These are phyloP conservation scores for Oophaga pumilio DNA, from an alignment of 2,113 vertebrate species.

Conservation along the genomic window DNA sequence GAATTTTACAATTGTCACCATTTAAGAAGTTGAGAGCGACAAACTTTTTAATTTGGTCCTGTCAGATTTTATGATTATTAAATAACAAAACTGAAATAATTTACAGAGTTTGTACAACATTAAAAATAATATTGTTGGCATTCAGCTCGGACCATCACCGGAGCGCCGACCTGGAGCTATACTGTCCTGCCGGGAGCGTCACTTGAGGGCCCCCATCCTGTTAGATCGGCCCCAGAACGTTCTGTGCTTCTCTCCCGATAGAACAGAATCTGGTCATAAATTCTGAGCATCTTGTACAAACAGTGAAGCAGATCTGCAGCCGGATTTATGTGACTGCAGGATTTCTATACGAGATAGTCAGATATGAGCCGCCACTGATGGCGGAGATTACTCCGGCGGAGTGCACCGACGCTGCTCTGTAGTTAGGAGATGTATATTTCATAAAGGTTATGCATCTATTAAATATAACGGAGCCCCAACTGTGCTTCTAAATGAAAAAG, in stretches of 20 bases:
- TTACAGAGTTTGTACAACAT: too few species aligned
- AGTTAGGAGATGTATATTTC: conserved; percentile 54
- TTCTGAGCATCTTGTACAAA: background rate
- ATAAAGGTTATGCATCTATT: conserved; percentile 57
- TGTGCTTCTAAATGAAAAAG: conserved; percentile 13
- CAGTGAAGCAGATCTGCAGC: background rate
- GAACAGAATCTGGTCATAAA: background rate
- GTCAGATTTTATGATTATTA: too few species aligned
- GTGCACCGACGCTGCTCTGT: background rate
- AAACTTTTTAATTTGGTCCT: too few species aligned
- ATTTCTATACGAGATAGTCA: background rate
- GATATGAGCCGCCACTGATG: background rate
- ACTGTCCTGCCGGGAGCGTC: background rate
- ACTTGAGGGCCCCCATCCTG: background rate
- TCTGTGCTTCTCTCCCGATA: background rate
- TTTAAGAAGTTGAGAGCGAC: too few species aligned
- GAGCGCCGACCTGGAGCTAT: background rate
- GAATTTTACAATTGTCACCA: too few species aligned
- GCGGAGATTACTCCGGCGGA: background rate
- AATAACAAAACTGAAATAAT: too few species aligned
- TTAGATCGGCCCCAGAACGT: background rate
- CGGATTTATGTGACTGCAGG: background rate
- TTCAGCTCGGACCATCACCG: background rate
- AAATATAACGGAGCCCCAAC: conserved; percentile 33
- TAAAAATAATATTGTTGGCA: too few species aligned